Evolutionary conservation across 2,797 vertebrate species (phyloP).

Genomic region (Spinus olivaceus): DNA sequence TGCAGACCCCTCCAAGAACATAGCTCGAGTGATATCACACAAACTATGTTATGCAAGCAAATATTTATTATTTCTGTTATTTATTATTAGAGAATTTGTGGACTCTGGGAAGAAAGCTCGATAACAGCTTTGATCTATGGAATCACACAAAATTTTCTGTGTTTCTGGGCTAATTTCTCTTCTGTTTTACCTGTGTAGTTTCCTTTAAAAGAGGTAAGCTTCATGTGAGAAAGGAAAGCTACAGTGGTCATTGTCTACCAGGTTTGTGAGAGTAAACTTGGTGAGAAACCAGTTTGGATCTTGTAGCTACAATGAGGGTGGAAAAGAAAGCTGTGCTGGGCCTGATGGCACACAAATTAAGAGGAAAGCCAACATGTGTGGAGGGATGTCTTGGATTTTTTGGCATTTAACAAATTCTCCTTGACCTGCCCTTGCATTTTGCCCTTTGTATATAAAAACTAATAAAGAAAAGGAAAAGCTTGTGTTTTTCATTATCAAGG

Average conservation of each 20-base stretch:
- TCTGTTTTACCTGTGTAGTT: background rate
- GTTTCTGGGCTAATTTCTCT: background rate
- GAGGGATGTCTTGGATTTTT: background rate
- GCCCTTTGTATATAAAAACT: background rate
- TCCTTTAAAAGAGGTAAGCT: background rate
- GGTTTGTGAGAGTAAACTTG: background rate
- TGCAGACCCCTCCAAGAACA: background rate
- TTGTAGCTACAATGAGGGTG: background rate
- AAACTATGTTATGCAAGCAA: background rate
- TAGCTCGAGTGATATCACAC: background rate
- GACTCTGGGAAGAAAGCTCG: background rate
- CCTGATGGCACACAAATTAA: background rate
- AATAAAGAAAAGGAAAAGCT: background rate
- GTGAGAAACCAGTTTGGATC: background rate
- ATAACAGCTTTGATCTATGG: background rate
- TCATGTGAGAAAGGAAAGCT: background rate
- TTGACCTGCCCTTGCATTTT: background rate
- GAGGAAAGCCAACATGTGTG: background rate
- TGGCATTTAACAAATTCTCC: background rate
- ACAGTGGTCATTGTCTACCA: rapidly evolving
- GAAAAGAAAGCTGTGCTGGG: background rate
- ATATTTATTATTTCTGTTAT: background rate
- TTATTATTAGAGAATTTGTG: background rate
- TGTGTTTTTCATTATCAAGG: slow-evolving; percentile 25
- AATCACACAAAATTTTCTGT: background rate